Evolutionary conservation across 2,888 invertebrate species (phyloP).

Genomic region (Sepioteuthis lessoniana): DNA sequence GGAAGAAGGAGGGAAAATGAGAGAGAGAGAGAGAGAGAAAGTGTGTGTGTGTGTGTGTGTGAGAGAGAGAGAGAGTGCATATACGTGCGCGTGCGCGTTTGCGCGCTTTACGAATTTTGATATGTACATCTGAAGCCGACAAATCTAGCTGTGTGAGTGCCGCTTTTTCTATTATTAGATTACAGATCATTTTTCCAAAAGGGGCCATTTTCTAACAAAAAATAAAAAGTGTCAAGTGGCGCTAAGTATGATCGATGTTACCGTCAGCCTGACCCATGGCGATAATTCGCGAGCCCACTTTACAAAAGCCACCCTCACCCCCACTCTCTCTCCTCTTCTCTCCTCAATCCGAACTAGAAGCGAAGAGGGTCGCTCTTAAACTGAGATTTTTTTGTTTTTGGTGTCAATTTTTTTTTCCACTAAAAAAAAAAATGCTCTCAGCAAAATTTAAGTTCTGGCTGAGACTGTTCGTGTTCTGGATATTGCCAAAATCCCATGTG

Average conservation of each 20-base stretch:
- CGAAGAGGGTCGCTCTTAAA: too few species aligned
- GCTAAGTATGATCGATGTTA: constrained; percentile 23
- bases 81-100: neutral
- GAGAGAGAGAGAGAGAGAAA: too few species aligned
- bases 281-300: neutral
- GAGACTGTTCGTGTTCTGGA: too few species aligned
- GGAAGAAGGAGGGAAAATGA: too few species aligned
- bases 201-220: neutral
- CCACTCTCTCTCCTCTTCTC: neutral
- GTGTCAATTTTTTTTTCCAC: too few species aligned
- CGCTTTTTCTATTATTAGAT: neutral
- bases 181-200: neutral
- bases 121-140: neutral
- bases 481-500: too few species aligned
- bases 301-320: neutral
- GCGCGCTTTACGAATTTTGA: neutral
- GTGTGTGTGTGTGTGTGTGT: too few species aligned
- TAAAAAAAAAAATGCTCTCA: too few species aligned
- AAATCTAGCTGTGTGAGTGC: neutral
- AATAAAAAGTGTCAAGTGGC: neutral
- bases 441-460: too few species aligned
- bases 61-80: neutral
- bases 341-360: neutral
- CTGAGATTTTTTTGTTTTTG: too few species aligned
- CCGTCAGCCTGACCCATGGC: neutral